phyloP scores from a whole-genome alignment of 2,113 vertebrate genomes.

The Crocuta crocuta region DNA sequence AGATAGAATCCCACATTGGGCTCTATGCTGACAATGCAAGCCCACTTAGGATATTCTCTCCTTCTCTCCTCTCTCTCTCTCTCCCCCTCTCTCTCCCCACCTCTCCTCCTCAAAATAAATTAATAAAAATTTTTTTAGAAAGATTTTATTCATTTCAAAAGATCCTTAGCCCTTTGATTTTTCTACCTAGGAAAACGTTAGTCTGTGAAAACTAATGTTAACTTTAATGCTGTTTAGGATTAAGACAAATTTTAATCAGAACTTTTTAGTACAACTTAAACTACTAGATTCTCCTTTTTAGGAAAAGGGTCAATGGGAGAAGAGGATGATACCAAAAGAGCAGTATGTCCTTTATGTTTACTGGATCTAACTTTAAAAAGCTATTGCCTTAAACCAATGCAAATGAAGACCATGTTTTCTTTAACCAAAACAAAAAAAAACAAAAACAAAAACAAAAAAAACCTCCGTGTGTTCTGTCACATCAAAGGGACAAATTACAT shows the following conservation, averaged over 20 bases:
- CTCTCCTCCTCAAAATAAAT: too few species aligned
- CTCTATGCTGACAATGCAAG: too few species aligned
- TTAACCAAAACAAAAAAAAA: neutral
- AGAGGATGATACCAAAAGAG: neutral
- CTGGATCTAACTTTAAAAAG: conserved; percentile 32
- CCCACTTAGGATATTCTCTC: too few species aligned
- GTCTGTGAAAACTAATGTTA: conserved; percentile 45
- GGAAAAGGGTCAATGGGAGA: neutral
- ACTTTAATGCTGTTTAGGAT: conserved; percentile 6
- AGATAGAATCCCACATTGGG: too few species aligned
- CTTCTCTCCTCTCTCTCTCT: too few species aligned
- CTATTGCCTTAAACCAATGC: neutral
- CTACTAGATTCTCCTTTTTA: neutral
- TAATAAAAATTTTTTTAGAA: too few species aligned
- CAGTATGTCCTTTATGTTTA: neutral
- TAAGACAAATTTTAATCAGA: conserved; percentile 37
- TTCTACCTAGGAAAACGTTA: conserved; percentile 32
- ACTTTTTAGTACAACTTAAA: conserved; percentile 1
- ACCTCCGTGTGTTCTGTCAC: neutral
- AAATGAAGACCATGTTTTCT: neutral
- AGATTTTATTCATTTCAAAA: neutral
- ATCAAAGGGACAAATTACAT: neutral
- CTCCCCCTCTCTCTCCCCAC: too few species aligned
- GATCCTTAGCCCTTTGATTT: conserved; percentile 5
- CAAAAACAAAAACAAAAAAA: neutral